A percentile compares a stretch with the other conserved stretches of the same genome.
Evolutionary conservation across 2,888 invertebrate genomes (phyloP).

Genomic region (Abrostola tripartita): DNA sequence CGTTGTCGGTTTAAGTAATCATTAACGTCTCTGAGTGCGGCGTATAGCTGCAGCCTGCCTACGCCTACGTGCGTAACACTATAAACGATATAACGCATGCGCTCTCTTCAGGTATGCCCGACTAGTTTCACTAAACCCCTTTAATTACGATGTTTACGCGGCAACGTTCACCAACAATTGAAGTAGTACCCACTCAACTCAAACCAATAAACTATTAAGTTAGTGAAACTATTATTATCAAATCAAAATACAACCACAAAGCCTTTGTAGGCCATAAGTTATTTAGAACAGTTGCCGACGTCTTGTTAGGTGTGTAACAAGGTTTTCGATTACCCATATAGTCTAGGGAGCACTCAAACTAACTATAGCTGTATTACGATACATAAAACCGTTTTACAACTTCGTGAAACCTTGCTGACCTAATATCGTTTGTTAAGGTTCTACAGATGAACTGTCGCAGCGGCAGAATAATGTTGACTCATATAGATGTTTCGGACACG

Average conservation of each 20-base stretch:
- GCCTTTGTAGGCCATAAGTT: constrained; percentile 26
- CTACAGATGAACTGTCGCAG: constrained; percentile 27
- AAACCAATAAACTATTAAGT: neutral
- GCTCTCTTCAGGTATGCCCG: too few species aligned
- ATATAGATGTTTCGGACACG: too few species aligned
- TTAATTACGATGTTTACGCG: too few species aligned
- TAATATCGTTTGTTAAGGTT: constrained; percentile 51
- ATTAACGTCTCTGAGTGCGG: too few species aligned
- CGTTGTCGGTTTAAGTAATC: too few species aligned
- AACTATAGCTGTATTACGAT: constrained; percentile 67
- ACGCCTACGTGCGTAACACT: too few species aligned
- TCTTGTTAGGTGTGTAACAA: constrained; percentile 11
- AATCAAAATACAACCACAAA: constrained; percentile 9
- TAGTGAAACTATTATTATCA: constrained; percentile 8
- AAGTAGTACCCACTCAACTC: too few species aligned
- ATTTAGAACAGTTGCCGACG: constrained; percentile 24
- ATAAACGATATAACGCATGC: too few species aligned
- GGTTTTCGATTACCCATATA: constrained; percentile 54
- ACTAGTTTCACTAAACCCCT: too few species aligned
- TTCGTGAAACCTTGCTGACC: constrained; percentile 58
- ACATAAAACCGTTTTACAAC: constrained; percentile 71
- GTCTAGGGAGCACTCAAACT: constrained; percentile 57
- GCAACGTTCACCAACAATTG: too few species aligned
- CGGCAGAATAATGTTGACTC: neutral
- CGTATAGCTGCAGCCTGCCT: too few species aligned